Evolutionary conservation across 2,113 vertebrate genomes (phyloP).

Genomic region (Trichomycterus rosablanca): DNA sequence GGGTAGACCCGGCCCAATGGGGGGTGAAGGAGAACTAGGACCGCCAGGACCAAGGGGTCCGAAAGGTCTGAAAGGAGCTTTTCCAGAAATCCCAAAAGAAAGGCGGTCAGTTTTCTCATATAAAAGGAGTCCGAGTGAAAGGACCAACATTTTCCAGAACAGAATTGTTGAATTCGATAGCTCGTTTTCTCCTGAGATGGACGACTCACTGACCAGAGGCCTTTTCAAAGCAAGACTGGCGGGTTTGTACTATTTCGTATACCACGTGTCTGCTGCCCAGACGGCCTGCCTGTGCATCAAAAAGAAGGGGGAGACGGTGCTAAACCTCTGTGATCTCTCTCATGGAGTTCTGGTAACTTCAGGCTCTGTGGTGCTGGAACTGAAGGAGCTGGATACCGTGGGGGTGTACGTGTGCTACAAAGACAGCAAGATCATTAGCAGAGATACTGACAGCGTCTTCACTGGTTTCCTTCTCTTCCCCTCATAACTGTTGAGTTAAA

Average conservation of each 20-base stretch:
- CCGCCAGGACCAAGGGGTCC: conserved; percentile 37
- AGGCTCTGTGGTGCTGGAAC: conserved; percentile 63
- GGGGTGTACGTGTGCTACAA: conserved; percentile 61
- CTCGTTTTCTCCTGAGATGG: background rate
- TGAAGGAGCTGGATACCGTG: conserved; percentile 48
- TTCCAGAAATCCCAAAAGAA: conserved; percentile 48
- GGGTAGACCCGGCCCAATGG: conserved; percentile 69
- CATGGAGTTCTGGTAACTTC: conserved; percentile 67
- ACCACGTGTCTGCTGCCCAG: conserved; percentile 64
- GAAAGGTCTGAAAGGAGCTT: conserved; percentile 48
- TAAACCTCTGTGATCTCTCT: conserved; percentile 69
- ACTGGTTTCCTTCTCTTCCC: conserved; percentile 77
- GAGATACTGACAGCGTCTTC: conserved; percentile 71
- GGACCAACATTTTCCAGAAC: rapidly evolving
- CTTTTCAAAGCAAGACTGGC: conserved; percentile 62
- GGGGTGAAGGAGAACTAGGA: conserved; percentile 49
- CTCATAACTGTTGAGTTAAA: background rate
- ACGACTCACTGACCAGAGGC: conserved; percentile 6
- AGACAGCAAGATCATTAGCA: conserved; percentile 59
- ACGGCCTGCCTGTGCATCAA: conserved; percentile 68
- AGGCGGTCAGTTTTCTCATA: conserved; percentile 64
- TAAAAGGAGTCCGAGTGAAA: conserved; percentile 27
- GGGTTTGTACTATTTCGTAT: conserved; percentile 78
- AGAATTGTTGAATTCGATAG: conserved; percentile 63
- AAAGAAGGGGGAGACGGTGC: conserved; percentile 50